Base-by-base conservation (phyloP, 1,140 invertebrate genomes). In the Cataglyphis hispanica region DNA sequence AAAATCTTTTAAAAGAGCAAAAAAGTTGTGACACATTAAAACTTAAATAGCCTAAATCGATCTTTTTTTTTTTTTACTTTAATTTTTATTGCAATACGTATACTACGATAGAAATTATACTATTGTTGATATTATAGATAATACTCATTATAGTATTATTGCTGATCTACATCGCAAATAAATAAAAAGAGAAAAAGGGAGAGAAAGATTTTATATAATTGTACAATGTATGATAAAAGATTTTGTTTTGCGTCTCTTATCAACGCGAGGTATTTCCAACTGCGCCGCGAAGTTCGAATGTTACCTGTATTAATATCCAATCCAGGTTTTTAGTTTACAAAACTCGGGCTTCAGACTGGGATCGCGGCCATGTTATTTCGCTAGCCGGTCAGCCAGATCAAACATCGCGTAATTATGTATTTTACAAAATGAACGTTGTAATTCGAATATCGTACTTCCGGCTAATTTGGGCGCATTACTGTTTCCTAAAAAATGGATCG, bases 251-350 rank as follows among this genome's bases (percentile, higher is more conserved):
- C 76, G 31, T 34, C 34, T 34, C 16, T 84, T 75, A 76, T 27
- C 43, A 58, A 50, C 61, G 46, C 37, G 40, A 22, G 72, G 46
- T 70, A 83, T 83, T 74, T 83, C 37, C 53, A 19, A 43, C 16
- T 72, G 37, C 37, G 53, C 56, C 27, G 58, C 50, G 66, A 46
- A 76, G 43, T 25, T 84, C n/a, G 22, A 84, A 77, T 84, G 64
- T 84, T 72, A 84, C 16, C 34, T 50, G 46, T 72, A 74, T 84
- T 84, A 84, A 84, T 84, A 77, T 72, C 72, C 56, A 84, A 75
- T 84, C 58, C n/a, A n/a, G 61, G 43, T 77, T 84, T 84, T 77
- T 46, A 76, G 70, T 84, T 75, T 84, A 53, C 81, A 84, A 84
- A 84, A 84, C 58, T 83, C 53, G 78, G 43, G 58, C 58, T 19